Conservation (phyloP, 2,113 vertebrate genomes). For the Eolophus roseicapilla region DNA sequence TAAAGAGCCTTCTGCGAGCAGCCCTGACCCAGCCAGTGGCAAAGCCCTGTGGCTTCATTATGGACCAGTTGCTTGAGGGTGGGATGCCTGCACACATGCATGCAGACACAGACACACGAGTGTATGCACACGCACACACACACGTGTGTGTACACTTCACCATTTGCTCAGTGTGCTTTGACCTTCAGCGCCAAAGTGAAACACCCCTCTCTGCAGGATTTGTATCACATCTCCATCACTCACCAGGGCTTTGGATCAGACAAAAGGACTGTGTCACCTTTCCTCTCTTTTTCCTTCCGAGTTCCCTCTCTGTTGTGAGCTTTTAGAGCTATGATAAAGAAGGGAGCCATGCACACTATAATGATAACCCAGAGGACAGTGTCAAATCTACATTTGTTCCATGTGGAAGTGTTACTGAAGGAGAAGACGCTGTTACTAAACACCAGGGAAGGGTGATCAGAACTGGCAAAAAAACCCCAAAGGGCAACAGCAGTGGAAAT, state of each 20-base stretch:
- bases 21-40: neutral
- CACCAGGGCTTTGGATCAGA: neutral
- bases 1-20: neutral
- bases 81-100: neutral
- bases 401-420: neutral
- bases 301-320: neutral
- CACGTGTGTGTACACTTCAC: accelerated
- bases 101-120: accelerated
- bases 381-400: neutral
- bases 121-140: accelerated
- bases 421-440: neutral
- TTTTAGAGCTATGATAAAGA: neutral
- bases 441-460: neutral
- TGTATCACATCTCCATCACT: neutral
- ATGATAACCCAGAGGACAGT: neutral
- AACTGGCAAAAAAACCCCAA: neutral
- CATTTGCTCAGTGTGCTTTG: accelerated
- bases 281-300: neutral
- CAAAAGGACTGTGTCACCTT: neutral
- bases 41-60: neutral
- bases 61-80: neutral
- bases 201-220: neutral
- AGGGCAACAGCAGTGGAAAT: neutral
- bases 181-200: neutral
- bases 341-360: neutral